Evolutionary conservation across 2,888 invertebrate species (phyloP), one percentile per base, ranked within the genome.

Genomic region (Cyrtodaria siliqua): DNA sequence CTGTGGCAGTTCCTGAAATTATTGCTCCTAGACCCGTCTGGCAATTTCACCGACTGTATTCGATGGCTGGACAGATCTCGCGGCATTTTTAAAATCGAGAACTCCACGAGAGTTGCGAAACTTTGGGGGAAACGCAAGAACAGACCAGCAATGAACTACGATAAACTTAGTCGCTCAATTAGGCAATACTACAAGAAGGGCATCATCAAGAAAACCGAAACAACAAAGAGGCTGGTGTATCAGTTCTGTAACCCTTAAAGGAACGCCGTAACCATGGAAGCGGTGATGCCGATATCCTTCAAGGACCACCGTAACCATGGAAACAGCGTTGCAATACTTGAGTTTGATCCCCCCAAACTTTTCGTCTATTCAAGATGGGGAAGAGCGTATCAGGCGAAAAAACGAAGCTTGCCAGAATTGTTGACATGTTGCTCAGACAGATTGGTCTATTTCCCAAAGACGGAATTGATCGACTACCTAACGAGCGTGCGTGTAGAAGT

Each of bases 141-240:
- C 94, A 95, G 99, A 12, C 98, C 99, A 0, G 98, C 98, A 29
- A 99, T 99, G 99, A 99, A 99, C 94, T 99, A 99, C 94, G 99
- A 99, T 94, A 99, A 99, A 93, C 94, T 99, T 57, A 98, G 98
- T 82, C 95, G 99, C 68, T 99, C 98, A 86, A 98, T 99, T 92
- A 94, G 99, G 61, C 99, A 99, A 93, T 99, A 99, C 95, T 99
- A 99, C 94, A 99, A 99, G 94, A 98, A 98, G 68, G 99, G 99
- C 93, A 92, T 92, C 75, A 91, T 91, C 63, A 98, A 98, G 95
- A 99, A 99, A 94, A 99, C 99, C 0, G 98, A 98, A 93, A 95
- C 99, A 83, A 98, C 98, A 86, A 99, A 99, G 94, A 95, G 99
- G 92, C 95, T 99, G 89, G 99, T 99, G 79, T 99, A 99, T 94